Base-by-base conservation (phyloP, 2,888 invertebrate species). In the Orthosia gracilis region DNA sequence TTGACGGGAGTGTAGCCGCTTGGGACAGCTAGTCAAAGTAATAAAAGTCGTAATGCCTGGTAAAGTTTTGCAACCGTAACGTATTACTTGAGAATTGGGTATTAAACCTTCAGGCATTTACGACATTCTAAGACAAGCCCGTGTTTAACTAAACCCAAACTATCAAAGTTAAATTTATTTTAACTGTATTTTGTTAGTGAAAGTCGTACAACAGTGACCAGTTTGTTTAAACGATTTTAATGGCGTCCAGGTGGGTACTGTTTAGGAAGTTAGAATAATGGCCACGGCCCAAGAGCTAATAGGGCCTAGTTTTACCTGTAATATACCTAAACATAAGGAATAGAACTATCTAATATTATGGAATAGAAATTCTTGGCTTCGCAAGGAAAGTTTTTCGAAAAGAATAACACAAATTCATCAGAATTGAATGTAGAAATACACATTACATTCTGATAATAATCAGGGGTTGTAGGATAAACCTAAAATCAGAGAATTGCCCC, bases 111-210 rank as follows among this genome's bases (percentile, higher is more conserved):
- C 18, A 26, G 40, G 26, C 49, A 15, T 75, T 65, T 65, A 77
- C 77, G 45, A 64, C 59, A 74, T 59, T 59, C 26, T 23, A n/a
- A 45, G 23, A 45, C 81, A 57, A 54, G 13, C 40, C 13, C 9
- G 47, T 57, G 31, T 61, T 73, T 61, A 54, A 12, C 12, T 64
- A 82, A 82, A 66, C 78, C 67, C 49, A 67, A 76, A 67, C 67
- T 78, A 78, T 67, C 66, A 70, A 78, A 83, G 62, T 80, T 49
- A 69, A 72, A 78, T 72, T 72, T 83, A 67, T 66, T 73, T 50
- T 18, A 61, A 52, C 62, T 50, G 83, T 83, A 26, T 69, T 80
- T 67, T 55, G 50, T 69, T 23, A 54, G 81, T 81, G 81, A 84
- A 81, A 74, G 81, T 67, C n/a, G 52, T n/a, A n/a, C 50, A 26